Evolutionary conservation across 2,888 invertebrate genomes (phyloP).

Genomic region (Tenthredo mesomela): DNA sequence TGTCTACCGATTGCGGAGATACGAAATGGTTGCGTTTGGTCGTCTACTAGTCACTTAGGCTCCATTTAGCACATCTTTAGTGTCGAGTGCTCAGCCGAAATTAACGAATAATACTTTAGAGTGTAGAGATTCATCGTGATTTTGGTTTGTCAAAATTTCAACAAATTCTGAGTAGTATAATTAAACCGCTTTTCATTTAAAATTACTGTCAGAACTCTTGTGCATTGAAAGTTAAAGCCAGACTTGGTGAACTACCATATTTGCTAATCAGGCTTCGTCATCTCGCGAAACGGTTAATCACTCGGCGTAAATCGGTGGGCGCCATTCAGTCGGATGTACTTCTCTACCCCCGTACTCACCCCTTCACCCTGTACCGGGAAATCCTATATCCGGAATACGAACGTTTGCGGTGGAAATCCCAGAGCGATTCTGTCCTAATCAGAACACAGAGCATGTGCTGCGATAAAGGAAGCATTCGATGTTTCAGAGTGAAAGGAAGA

Average conservation of each 20-base stretch:
- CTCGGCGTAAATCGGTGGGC: constrained; percentile 29
- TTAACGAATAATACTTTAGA: not conserved
- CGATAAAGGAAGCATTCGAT: constrained; percentile 7
- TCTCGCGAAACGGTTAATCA: constrained; percentile 48
- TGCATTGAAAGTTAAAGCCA: not conserved
- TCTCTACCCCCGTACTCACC: not conserved
- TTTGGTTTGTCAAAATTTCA: not conserved
- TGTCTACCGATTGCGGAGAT: constrained; percentile 17
- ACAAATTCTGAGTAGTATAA: not conserved
- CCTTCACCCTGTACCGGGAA: constrained; percentile 17
- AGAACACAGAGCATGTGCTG: constrained; percentile 29
- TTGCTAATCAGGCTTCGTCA: constrained; percentile 34
- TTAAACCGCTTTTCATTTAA: not conserved
- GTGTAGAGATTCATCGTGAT: not conserved
- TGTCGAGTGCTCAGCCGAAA: not conserved
- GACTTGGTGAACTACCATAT: not conserved
- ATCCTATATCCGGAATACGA: constrained; percentile 36
- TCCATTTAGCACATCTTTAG: not conserved
- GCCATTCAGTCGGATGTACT: constrained; percentile 6
- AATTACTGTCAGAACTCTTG: not conserved
- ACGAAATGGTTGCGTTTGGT: constrained; percentile 28
- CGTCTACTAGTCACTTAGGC: not conserved
- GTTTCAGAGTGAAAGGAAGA: constrained; percentile 21
- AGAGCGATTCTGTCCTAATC: constrained; percentile 40
- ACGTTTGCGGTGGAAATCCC: constrained; percentile 36